Evolutionary conservation across 2,797 vertebrate genomes (phyloP).

Genomic region (Phrynocephalus forsythii): DNA sequence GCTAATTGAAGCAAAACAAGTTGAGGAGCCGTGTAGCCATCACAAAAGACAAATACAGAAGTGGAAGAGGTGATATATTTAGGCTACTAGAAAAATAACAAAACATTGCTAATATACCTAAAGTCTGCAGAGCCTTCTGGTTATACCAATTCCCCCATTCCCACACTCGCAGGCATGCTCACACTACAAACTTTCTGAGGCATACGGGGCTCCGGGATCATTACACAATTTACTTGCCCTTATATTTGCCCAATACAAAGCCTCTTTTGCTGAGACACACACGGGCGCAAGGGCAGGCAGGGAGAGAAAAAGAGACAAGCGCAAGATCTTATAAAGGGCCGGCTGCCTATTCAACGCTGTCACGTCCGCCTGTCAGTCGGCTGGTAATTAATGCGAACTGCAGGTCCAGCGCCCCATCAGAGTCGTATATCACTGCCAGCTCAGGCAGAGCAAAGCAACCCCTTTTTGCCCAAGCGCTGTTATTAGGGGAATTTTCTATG

Average conservation of each 20-base stretch:
- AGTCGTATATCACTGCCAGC: conserved; percentile 79
- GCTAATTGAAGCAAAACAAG: too few species aligned
- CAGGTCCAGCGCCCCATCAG: conserved; percentile 69
- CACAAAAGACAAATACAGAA: too few species aligned
- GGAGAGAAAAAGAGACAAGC: neutral
- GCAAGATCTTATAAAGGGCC: conserved; percentile 44
- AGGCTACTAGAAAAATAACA: too few species aligned
- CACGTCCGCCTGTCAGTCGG: conserved; percentile 72
- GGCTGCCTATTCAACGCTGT: conserved; percentile 53
- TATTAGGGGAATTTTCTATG: conserved; percentile 71
- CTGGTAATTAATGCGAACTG: conserved; percentile 80
- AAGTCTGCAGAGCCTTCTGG: neutral
- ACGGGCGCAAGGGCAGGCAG: neutral
- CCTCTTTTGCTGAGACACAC: neutral
- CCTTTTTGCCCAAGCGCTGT: conserved; percentile 52
- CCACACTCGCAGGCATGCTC: neutral
- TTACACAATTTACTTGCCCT: neutral
- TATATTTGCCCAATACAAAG: neutral
- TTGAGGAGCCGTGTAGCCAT: too few species aligned
- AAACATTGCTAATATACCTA: too few species aligned
- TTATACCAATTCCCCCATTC: neutral
- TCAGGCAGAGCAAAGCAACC: conserved; percentile 52
- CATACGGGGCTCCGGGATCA: too few species aligned
- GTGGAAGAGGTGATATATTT: too few species aligned
- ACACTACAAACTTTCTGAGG: neutral